phyloP scores from a whole-genome alignment of 1,140 invertebrate species.

The Meloidogyne floridensis region DNA sequence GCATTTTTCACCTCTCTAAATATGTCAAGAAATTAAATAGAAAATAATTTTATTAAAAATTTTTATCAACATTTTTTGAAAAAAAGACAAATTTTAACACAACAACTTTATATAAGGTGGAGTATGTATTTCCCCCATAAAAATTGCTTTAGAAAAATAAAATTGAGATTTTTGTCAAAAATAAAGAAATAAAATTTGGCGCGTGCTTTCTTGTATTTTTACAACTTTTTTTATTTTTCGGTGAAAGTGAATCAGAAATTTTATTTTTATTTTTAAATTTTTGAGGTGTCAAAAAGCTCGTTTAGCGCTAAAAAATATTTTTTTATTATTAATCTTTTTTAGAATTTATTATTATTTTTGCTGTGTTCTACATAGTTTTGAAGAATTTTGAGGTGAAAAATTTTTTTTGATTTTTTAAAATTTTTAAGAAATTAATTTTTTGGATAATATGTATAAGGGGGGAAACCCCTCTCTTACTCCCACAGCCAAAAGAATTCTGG shows the following conservation, averaged over 20 bases:
- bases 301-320: too few relatives aligned
- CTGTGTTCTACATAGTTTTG: not conserved
- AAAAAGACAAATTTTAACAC: not conserved
- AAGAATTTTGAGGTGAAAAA: not conserved
- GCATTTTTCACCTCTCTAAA: too few relatives aligned
- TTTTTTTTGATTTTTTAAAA: not conserved
- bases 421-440: too few relatives aligned
- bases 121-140: not conserved
- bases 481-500: too few relatives aligned
- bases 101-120: not conserved
- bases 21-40: too few relatives aligned
- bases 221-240: not conserved
- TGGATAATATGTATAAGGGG: too few relatives aligned
- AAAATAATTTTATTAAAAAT: too few relatives aligned
- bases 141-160: not conserved
- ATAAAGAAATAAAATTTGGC: conserved; percentile 5
- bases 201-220: not conserved
- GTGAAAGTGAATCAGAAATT: not conserved
- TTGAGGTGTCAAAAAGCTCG: too few relatives aligned
- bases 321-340: too few relatives aligned
- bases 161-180: conserved; percentile 3
- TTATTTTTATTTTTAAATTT: too few relatives aligned
- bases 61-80: too few relatives aligned
- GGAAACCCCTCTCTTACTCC: too few relatives aligned
- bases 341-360: not conserved